Evolutionary conservation across 1,140 invertebrate species (phyloP), one percentile per base, ranked within the genome.

Genomic region (Zelostemma sp.): DNA sequence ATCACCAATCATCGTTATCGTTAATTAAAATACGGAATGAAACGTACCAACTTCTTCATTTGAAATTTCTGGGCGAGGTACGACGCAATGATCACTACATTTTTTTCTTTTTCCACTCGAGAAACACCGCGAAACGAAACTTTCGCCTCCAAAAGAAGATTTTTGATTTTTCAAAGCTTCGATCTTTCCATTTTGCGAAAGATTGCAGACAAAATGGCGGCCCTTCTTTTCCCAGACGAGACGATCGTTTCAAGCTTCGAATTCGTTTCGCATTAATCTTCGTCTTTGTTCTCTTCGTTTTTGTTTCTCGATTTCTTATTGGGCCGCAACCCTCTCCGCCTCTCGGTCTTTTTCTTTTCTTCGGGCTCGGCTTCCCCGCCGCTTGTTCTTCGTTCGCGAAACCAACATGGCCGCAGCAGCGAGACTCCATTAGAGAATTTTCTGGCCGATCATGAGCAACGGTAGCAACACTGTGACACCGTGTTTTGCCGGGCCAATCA

Each of bases 221-320:
- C 11, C 47, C 61, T 61, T 69, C 67, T 75, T 64, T 28, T 65
- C 68, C 54, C 45, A 56, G 46, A 61, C 19, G 60, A 59, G 47
- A 49, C 46, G 45, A 71, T 62, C 46, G 51, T 55, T 59, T 66
- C 48, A 51, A 61, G 35, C 46, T 63, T 73, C 58, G 72, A 80
- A 80, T 82, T 80, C 79, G 74, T 80, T 76, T 80, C 78, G 76
- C 80, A 80, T 80, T 80, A 80, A 80, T 80, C 79, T 79, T 76
- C 71, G 78, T 80, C 78, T 75, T 75, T 79, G 72, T 75, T 76
- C 74, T 74, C 38, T 73, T 74, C 73, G 72, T 73, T 80, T 78
- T 74, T 73, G 69, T 80, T 77, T 79, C 75, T 69, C 66, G 73
- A 77, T 74, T 78, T 80, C 75, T 77, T 75, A 76, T 70, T 73